Base-by-base conservation (phyloP, 1,140 invertebrate genomes). In the Tetraneura akinire region DNA sequence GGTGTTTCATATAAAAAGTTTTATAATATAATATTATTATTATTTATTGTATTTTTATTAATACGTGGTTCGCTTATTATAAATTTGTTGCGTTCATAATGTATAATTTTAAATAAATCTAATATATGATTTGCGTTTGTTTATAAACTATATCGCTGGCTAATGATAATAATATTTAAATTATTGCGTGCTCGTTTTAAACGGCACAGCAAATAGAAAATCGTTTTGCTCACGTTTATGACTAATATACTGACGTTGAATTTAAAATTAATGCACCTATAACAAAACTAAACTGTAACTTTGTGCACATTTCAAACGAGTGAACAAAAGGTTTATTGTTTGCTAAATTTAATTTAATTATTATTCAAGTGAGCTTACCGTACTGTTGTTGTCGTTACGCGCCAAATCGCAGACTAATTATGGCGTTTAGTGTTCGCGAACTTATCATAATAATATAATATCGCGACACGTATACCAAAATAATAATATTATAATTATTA, bases 381-480 rank as follows among this genome's bases (percentile, higher is more conserved):
- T 32, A 3, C 64, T 23, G 14, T 45, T 68, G 16, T 62, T n/a
- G 62, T 64, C n/a, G 9, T 18, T 13, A 32, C 45, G 37, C 23
- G 37, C 42, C 45, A 68, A 68, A 68, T 68, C 64, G 23, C 64
- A 42, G 45, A 68, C 64, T 68, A 68, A 68, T 45, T 45, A 45
- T 68, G 37, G 23, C 37, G 21, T 23, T 42, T 68, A 42, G 13
- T 45, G 45, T 64, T 64, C 62, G 18, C 62, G 13, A 37, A 37
- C 18, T 18, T 23, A n/a, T 64, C n/a, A 37, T n/a, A n/a, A n/a
- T n/a, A n/a, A n/a, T n/a, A 37, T 29, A 32, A 62, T 62, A 62
- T 32, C 60, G 18, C 16, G 29, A 37, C 32, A 4, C 32, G 32
- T 4, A 37, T 37, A 37, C 32, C 32, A 37, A 8, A 37, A 37